Conservation (phyloP, 2,888 invertebrate genomes). For the Slavum lentiscoides region DNA sequence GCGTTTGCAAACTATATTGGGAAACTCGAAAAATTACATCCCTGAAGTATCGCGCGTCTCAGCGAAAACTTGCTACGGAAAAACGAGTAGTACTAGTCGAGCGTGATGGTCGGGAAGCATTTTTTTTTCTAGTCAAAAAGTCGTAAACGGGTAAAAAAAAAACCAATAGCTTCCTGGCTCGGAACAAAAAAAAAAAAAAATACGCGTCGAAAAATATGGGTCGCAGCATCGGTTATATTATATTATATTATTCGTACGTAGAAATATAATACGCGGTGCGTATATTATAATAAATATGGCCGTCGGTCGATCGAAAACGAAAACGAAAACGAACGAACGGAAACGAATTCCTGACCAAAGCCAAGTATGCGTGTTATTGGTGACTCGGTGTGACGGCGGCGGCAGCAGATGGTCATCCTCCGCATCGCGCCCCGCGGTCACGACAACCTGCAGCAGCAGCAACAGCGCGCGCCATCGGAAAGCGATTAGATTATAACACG, state of each 20-base stretch:
- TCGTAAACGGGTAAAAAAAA: too few relatives aligned
- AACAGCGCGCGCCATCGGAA: background rate
- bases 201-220: too few relatives aligned
- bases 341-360: constrained; percentile 31
- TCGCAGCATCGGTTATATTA: too few relatives aligned
- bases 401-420: background rate
- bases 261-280: background rate
- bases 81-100: too few relatives aligned
- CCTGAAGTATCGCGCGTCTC: too few relatives aligned
- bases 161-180: too few relatives aligned
- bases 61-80: too few relatives aligned
- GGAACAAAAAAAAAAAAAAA: too few relatives aligned
- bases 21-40: too few relatives aligned
- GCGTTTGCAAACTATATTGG: too few relatives aligned
- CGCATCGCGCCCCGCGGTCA: background rate
- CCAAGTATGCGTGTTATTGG: background rate
- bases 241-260: background rate
- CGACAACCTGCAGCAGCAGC: background rate
- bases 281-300: background rate
- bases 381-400: background rate
- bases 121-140: too few relatives aligned
- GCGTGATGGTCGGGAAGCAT: too few relatives aligned
- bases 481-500: background rate
- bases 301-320: constrained; percentile 15
- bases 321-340: constrained; percentile 32